Percentiles rank a stretch among this genome's conserved stretches.
phyloP scores from a whole-genome alignment of 1,140 invertebrate species.

The Drosophila lacertosa region DNA sequence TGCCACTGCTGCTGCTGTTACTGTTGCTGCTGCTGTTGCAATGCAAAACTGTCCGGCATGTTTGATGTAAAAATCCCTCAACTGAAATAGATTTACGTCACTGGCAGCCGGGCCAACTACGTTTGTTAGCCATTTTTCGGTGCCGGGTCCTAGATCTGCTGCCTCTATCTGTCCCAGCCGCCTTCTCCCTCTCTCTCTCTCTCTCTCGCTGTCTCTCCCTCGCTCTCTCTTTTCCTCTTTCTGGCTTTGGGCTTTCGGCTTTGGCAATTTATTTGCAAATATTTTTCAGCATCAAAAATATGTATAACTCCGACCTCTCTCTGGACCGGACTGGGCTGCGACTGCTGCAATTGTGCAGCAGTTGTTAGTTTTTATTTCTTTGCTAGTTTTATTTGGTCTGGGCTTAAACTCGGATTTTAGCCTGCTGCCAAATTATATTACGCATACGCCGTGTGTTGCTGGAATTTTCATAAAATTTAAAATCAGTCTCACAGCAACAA shows the following conservation, averaged over 20 bases:
- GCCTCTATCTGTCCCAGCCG: neutral
- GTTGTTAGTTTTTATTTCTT: slow-evolving; percentile 54
- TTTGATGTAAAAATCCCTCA: slow-evolving; percentile 80
- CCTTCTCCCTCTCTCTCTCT: slow-evolving; percentile 14
- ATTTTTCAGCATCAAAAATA: slow-evolving; percentile 77
- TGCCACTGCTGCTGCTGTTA: slow-evolving; percentile 28
- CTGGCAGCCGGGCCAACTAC: slow-evolving; percentile 67
- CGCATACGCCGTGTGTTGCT: slow-evolving; percentile 36
- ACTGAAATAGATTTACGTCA: slow-evolving; percentile 82
- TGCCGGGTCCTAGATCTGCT: slow-evolving; percentile 1
- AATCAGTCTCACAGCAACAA: slow-evolving; percentile 16
- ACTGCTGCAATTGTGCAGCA: slow-evolving; percentile 47
- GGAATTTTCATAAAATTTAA: slow-evolving; percentile 47
- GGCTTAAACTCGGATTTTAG: slow-evolving; percentile 43
- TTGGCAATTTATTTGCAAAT: slow-evolving; percentile 74
- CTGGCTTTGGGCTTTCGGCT: slow-evolving; percentile 46
- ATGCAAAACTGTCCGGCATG: slow-evolving; percentile 77
- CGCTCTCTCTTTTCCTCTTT: slow-evolving; percentile 31
- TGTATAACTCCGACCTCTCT: slow-evolving; percentile 31
- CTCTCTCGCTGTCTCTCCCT: too few species aligned
- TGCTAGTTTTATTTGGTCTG: slow-evolving; percentile 36
- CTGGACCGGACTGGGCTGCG: neutral
- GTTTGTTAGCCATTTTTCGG: slow-evolving; percentile 75
- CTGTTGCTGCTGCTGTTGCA: slow-evolving; percentile 33
- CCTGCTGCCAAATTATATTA: slow-evolving; percentile 44